Evolutionary conservation across 2,113 vertebrate genomes (phyloP).

Genomic region (Cheilinus undulatus): DNA sequence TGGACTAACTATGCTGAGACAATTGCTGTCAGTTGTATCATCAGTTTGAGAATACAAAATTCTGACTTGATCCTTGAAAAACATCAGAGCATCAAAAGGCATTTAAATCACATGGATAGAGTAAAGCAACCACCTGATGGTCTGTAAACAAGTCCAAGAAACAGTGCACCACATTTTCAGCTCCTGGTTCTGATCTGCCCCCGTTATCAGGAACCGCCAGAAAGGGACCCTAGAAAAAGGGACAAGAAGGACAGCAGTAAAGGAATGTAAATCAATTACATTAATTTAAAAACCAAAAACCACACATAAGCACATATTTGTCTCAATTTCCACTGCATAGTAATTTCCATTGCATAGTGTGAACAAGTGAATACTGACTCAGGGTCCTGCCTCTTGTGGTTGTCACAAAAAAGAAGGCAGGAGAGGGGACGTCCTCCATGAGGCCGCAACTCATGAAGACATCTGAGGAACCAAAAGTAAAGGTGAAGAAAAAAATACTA

Average conservation of each 20-base stretch:
- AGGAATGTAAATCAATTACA: neutral
- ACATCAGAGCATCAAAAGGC: neutral
- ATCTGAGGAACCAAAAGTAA: constrained; percentile 78
- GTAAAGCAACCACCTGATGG: constrained; percentile 84
- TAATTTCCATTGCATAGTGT: neutral
- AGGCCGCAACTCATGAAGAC: constrained; percentile 95
- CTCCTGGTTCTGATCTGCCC: constrained; percentile 96
- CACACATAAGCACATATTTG: neutral
- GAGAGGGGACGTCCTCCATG: constrained; percentile 94
- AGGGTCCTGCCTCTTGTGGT: constrained; percentile 98
- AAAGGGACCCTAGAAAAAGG: constrained; percentile 89
- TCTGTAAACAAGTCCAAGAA: constrained; percentile 97
- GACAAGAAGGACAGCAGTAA: neutral
- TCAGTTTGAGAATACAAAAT: no score
- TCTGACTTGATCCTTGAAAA: no score
- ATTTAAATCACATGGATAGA: neutral
- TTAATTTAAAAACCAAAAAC: neutral
- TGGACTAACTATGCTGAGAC: no score
- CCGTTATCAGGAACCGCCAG: constrained; percentile 98
- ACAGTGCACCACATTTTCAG: constrained; percentile 99
- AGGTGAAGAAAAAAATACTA: neutral
- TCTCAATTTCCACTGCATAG: neutral
- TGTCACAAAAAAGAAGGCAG: constrained; percentile 97
- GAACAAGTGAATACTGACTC: constrained; percentile 87
- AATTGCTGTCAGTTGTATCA: no score